Base-by-base conservation (phyloP, 2,888 invertebrate species). In the Ormyrus labotus region DNA sequence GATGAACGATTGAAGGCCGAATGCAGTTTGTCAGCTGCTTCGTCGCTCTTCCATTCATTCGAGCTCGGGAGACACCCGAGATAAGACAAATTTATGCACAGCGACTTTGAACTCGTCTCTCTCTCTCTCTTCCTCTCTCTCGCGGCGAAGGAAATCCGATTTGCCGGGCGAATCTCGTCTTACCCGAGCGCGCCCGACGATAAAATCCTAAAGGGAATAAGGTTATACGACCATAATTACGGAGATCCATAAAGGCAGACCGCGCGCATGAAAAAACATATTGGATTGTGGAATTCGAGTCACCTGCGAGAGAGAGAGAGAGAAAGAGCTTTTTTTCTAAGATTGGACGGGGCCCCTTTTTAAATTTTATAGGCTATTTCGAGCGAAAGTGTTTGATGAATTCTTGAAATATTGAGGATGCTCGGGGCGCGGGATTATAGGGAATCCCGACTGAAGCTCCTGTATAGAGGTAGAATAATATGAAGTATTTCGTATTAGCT, bases 1-100 rank as follows among this genome's bases (percentile, higher is more conserved):
- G 72, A 77, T 78, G 51, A 72, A 45, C 50, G 61, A 72, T 72
- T 53, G 61, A 72, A 72, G 72, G 73, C 48, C 73, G 64, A 73
- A 73, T 60, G 70, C 47, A 64, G 64, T 75, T 45, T 75, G 58
- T 51, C 67, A 64, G 57, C 45, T 13, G 34, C 34, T 34, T 34
- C 34, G 34, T 34, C n/a, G n/a, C 47, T 47, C 19, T 34, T n/a
- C 11, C 48, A 34, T 47, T 9, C 55, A 9, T 19, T 48, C 48
- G 8, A 45, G 8, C 47, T 34, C 45, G 9, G 64, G 34, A 65
- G 72, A 65, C 65, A 50, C 73, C 19, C 65, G 67, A 75, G 74
- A 67, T 75, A 76, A 76, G 68, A 53, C 19, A 70, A 48, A 70
- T 70, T 70, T 70, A 63, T 68, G 63, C 57, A 48, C 34, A 77